Base-by-base conservation (phyloP, 2,888 invertebrate species). In the Seira ritae region DNA sequence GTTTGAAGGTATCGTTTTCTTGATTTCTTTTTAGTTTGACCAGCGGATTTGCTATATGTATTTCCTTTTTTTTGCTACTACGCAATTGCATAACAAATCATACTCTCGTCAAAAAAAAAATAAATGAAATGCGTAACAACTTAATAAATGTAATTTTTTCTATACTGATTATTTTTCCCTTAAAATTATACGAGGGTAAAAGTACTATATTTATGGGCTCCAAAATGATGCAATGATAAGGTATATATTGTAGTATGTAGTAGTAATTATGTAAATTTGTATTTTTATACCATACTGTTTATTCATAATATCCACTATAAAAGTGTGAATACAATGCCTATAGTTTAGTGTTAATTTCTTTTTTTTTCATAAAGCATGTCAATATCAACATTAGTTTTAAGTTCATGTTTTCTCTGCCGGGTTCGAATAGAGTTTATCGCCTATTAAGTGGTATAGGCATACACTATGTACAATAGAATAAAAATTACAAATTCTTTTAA, bases 321-420 rank as follows among this genome's bases (percentile, higher is more conserved):
- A n/a, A n/a, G 50, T n/a, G 50, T 50, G 15, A 50, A 50, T 50
- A 50, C 50, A 50, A 50, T 50, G 31, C 31, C 31, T 50, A 50
- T 50, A 8, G 3, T 50, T 50, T 50, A 50, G 50, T 31, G 8
- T 60, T 66, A 78, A 75, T 77, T 77, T 69, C 76, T 60, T 46
- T 82, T 75, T n/a, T 76, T 68, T 77, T 71, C 77, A 82, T 82
- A 82, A 82, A 82, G 82, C 82, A 82, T 82, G 72, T 82, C 72
- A 50, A 76, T 82, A 82, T 82, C 82, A 82, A 77, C 82, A 82
- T 82, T 60, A 81, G 81, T 81, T 80, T 31, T 81, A 81, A 82
- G 82, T 82, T 82, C 82, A 71, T 77, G 71, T 82, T 77, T 67
- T 82, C 77, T n/a, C n/a, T n/a, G 77, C 72, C 72, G 75, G 75